Conservation (phyloP, 1,140 invertebrate species). For the Saccostrea cuccullata region DNA sequence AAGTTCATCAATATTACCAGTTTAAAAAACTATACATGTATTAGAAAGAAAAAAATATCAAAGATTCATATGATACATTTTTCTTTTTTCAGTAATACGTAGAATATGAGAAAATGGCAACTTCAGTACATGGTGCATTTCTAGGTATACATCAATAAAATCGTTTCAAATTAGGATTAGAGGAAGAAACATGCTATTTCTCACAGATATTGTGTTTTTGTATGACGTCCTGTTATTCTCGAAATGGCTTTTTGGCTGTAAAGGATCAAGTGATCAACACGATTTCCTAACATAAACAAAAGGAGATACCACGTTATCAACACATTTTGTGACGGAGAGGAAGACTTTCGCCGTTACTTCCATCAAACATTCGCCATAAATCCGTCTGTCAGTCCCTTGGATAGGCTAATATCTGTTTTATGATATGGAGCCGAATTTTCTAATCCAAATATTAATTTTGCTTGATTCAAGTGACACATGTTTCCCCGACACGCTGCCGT, state of each 20-base stretch:
- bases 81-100: no score
- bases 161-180: no score
- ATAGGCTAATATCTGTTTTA: slow-evolving; percentile 33
- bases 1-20: no score
- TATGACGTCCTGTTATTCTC: neutral
- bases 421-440: slow-evolving; percentile 8
- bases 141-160: no score
- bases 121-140: no score
- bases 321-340: slow-evolving; percentile 3
- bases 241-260: neutral
- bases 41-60: no score
- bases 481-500: neutral
- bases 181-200: no score
- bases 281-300: neutral
- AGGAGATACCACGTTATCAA: neutral
- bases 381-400: slow-evolving; percentile 4
- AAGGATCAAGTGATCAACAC: slow-evolving; percentile 3
- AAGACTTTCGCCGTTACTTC: neutral
- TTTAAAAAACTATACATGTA: no score
- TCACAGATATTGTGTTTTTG: no score
- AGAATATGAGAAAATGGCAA: no score
- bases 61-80: no score
- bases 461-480: neutral
- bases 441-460: slow-evolving; percentile 37
- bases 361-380: slow-evolving; percentile 8